Percentiles rank a stretch among this genome's conserved stretches.
Conservation (phyloP, 2,797 vertebrate species). For the Podarcis lilfordi region DNA sequence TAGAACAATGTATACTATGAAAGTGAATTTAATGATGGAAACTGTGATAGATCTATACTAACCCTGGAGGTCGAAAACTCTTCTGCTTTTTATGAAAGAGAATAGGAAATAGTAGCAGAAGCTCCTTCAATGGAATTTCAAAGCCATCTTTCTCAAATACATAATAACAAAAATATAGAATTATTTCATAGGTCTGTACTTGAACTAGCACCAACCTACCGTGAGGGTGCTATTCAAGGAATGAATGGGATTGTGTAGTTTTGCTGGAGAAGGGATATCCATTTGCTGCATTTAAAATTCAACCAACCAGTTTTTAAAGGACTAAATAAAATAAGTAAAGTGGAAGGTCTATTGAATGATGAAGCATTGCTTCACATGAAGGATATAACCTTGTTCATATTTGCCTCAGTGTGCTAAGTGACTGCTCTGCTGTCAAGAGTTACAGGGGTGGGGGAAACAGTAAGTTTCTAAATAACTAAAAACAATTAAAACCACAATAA, state of each 20-base stretch:
- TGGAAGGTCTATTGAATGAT: neutral
- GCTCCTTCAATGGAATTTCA: neutral
- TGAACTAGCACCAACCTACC: neutral
- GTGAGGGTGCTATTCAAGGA: neutral
- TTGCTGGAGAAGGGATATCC: neutral
- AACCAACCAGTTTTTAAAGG: neutral
- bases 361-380: neutral
- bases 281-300: neutral
- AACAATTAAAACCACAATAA: neutral
- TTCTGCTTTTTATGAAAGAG: neutral
- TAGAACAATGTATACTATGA: neutral
- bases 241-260: neutral
- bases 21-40: slow-evolving; percentile 6
- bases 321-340: neutral
- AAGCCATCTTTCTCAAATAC: neutral
- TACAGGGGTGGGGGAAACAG: neutral
- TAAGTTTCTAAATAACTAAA: neutral
- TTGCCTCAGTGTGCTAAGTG: neutral
- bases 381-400: neutral
- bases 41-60: neutral
- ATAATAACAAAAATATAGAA: neutral
- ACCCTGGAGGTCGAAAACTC: neutral
- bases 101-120: neutral
- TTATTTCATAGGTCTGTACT: neutral
- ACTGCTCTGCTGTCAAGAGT: too few species aligned